Base-by-base conservation (phyloP, 1,140 invertebrate genomes). In the Leucophenga varia region DNA sequence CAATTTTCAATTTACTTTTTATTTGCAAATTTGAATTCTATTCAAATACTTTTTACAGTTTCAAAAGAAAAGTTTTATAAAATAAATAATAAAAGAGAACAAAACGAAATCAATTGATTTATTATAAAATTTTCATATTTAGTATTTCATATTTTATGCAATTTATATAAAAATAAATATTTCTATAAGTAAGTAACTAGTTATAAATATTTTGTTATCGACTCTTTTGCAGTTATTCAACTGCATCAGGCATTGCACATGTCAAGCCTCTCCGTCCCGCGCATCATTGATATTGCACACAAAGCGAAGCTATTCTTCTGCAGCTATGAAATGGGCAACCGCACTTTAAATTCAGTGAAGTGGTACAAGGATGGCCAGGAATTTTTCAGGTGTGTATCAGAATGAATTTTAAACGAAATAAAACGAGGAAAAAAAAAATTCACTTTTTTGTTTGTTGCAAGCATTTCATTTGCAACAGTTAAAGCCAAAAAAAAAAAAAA, bases 291-390 rank as follows among this genome's bases (percentile, higher is more conserved):
- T 63, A 78, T 78, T 3, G 72, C 78, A 16, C 76, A 79, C 34
- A 69, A 71, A 55, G 80, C 80, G 12, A 72, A 79, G 37, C 68
- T 84, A 20, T 79, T 78, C 21, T 79, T 78, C 45, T 84, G 82
- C 61, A 75, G 77, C 47, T 83, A 79, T 53, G 80, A 83, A 58
- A 72, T 79, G 64, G 81, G 82, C 54, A 81, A 78, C 7, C 86
- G 86, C 37, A 76, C 78, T 2, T 77, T 91, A 10, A 89, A 89
- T 73, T 87, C 87, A 1, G 84, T 90, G 49, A 90, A 89, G 75
- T 91, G 87, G 88, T 89, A 88, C 74, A 88, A 88, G 61, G 85
- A 88, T 49, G 81, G 81, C 30, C 76, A 81, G 49, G 84, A 90
- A 68, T 88, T 90, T 75, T 91, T 84, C 72, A 80, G 85, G 57